phyloP scores from a whole-genome alignment of 2,113 vertebrate species.

The Anolis sagrei region DNA sequence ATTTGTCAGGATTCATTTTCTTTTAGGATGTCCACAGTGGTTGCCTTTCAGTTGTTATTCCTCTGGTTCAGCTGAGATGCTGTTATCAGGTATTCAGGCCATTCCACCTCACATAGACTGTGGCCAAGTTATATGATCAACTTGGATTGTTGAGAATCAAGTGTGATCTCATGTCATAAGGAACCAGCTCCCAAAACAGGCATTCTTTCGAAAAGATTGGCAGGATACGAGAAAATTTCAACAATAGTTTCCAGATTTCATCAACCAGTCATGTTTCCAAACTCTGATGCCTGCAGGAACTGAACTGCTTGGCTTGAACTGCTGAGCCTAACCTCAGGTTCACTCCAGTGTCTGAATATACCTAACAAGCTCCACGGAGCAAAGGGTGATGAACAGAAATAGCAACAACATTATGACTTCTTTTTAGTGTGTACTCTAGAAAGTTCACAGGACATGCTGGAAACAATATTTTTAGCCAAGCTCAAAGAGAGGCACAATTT shows the following conservation, averaged over 20 bases:
- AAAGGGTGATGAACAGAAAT: constrained; percentile 65
- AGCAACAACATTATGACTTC: constrained; percentile 51
- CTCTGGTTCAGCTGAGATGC: background rate
- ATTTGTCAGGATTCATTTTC: too few relatives aligned
- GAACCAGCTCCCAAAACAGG: background rate
- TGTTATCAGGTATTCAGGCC: background rate
- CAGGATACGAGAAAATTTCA: background rate
- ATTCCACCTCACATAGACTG: background rate
- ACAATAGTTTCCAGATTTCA: background rate
- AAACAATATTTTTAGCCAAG: constrained; percentile 64
- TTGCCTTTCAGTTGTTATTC: background rate
- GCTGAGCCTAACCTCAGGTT: background rate
- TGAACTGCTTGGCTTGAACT: background rate
- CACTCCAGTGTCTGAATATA: background rate
- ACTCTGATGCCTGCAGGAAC: background rate
- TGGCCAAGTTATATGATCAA: background rate
- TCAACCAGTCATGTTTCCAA: background rate
- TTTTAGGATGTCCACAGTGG: background rate
- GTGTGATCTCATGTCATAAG: background rate
- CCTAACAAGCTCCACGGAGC: background rate
- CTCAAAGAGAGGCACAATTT: constrained; percentile 82
- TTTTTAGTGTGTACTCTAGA: background rate
- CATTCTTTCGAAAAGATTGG: background rate
- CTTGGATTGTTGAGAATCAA: background rate
- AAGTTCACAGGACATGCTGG: constrained; percentile 37